Base-by-base conservation (phyloP, 2,888 invertebrate genomes). In the Eilema griseolum region DNA sequence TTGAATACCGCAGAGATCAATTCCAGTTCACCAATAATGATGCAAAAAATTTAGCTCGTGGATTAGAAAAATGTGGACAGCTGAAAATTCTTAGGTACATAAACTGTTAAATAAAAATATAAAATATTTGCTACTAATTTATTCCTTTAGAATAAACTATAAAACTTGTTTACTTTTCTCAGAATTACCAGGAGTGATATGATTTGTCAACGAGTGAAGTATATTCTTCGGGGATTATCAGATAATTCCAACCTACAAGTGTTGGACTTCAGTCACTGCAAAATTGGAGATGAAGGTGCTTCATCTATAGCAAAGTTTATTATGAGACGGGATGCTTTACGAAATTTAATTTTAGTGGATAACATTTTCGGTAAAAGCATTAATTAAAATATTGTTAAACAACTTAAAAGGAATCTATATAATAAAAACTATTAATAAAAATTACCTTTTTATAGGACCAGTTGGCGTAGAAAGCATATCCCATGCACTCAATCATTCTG, bases 241-340 rank as follows among this genome's bases (percentile, higher is more conserved):
- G 92, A 94, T 61, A 91, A 87, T 75, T 82, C 87, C 74, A 85
- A 93, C 78, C 79, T 97, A 64, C 92, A 95, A 70, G 96, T 96
- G 62, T 80, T 97, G 62, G 96, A 97, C 87, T 95, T 97, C 67
- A 96, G 97, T 66, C 96, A 97, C 81, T 97, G 97, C 85, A 95
- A 96, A 84, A 95, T 97, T 73, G 95, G 91, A 0, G 96, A 97
- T 82, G 92, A 94, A 23, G 97, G 97, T 0, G 96, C 96, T 5
- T 87, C 95, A 23, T 96, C 96, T n/a, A 89, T 97, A 11, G 96
- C 96, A 2, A 96, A 96, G 86, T 92, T 95, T 78, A 92, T 96
- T 70, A 88, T 90, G 20, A 90, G 92, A 72, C 95, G 95, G 78
- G 94, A 93, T 56, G 90, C 89, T 69, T 86, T 96, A 69, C 89